These are phyloP conservation scores for Diplosoma virens DNA, from an alignment of 23 tunicate genomes.

Conservation along the genomic window DNA sequence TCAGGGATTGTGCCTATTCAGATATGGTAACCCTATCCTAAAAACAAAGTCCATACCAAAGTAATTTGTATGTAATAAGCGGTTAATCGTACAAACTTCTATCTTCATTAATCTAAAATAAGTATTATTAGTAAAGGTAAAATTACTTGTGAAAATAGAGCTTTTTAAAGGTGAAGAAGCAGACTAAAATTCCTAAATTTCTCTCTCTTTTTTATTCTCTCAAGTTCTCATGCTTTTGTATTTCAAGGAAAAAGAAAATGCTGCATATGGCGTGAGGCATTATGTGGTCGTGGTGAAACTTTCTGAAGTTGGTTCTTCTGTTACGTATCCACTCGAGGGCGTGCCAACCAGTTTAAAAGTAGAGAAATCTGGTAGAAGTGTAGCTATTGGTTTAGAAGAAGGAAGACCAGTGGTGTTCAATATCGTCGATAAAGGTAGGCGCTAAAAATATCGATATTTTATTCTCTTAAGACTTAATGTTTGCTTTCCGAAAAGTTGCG, in stretches of 20 bases:
- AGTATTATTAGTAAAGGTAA: no score
- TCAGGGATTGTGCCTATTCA: no score
- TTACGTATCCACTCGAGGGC: slow-evolving; percentile 45
- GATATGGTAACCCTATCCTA: no score
- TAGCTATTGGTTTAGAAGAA: slow-evolving; percentile 35
- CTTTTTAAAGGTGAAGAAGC: no score
- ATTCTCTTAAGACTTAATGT: not conserved
- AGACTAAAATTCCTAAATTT: no score
- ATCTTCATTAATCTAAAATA: no score
- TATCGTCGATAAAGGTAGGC: slow-evolving; percentile 22
- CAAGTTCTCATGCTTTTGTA: no score
- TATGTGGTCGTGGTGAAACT: slow-evolving; percentile 1
- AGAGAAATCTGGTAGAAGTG: slow-evolving; percentile 9
- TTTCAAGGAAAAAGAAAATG: slow-evolving; percentile 2
- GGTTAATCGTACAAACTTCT: no score
- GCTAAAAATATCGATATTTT: not conserved
- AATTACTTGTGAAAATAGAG: no score
- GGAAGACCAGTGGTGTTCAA: slow-evolving; percentile 40
- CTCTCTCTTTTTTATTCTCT: no score
- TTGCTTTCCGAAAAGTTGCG: not conserved
- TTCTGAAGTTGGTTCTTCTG: not conserved
- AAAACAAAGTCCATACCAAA: no score
- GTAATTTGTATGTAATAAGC: no score
- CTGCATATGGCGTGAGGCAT: not conserved
- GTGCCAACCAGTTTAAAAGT: slow-evolving; percentile 29